Base-by-base conservation (phyloP, 1,140 invertebrate genomes). In the Muscidifurax raptorellus region DNA sequence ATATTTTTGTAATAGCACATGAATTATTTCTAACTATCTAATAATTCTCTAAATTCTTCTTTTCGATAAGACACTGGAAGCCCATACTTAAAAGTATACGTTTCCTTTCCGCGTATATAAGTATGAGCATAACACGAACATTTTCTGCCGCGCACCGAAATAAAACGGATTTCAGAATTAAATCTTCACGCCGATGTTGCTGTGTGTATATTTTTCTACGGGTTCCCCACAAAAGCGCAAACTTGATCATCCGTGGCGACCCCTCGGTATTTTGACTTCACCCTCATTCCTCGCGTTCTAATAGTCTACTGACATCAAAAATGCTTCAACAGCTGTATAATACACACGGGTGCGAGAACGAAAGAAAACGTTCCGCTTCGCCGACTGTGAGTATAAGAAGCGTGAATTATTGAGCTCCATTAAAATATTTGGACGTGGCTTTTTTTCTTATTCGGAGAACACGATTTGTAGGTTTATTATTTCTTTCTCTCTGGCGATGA, bases 231-330 rank as follows among this genome's bases (percentile, higher is more conserved):
- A 64, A 25, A 36, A 71, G 27, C n/a, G n/a, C n/a, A n/a, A n/a
- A 59, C 66, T 72, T 30, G 47, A 74, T 84, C 30, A 84, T 18
- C 40, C n/a, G 36, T n/a, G n/a, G n/a, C 22, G 59, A 66, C 76
- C 36, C 77, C 27, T 66, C 40, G 9, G 10, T 71, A 78, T 78
- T 78, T 81, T 76, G 72, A 80, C 83, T 84, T 22, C 77, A 28
- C 82, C 77, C 67, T 47, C 44, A 71, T 78, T 78, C 44, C 77
- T 76, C 28, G 40, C n/a, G 13, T 30, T 36, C 40, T 79, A 79
- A 77, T 59, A 72, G 66, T 64, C 76, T 40, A 32, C n/a, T 72
- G 66, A 78, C 72, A 75, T 40, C 76, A 36, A 79, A 69, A 7
- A 28, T n/a, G 18, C 22, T 36, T 64, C 5, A 64, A 64, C n/a